These are phyloP conservation scores for Mellilla xanthometata DNA, from an alignment of 2,888 invertebrate species.

Conservation along the genomic window DNA sequence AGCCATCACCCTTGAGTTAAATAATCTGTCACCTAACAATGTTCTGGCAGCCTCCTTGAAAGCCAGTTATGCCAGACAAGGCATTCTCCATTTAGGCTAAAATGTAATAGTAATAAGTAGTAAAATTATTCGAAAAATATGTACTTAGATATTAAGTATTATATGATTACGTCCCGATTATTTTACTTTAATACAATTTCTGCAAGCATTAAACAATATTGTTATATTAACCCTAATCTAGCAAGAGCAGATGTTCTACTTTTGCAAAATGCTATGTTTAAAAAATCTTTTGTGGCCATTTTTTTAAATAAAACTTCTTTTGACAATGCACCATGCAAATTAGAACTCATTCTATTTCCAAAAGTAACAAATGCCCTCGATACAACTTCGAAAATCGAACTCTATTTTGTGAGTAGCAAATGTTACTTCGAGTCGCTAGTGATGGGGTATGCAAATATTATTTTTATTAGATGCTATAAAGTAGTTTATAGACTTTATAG, in stretches of 20 bases:
- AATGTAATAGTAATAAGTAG: too few species aligned
- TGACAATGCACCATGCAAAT: slow-evolving; percentile 80
- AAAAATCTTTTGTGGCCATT: slow-evolving; percentile 80
- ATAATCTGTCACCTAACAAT: too few species aligned
- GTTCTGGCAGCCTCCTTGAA: too few species aligned
- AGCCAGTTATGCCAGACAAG: too few species aligned
- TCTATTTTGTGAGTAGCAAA: slow-evolving; percentile 39
- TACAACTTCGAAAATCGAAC: slow-evolving; percentile 34
- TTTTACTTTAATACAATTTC: too few species aligned
- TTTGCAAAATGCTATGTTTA: slow-evolving; percentile 70
- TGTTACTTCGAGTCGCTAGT: slow-evolving; percentile 45
- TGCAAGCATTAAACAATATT: too few species aligned
- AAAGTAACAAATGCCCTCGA: slow-evolving; percentile 37
- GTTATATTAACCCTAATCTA: slow-evolving; percentile 33
- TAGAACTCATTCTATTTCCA: slow-evolving; percentile 48
- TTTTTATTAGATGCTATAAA: slow-evolving; percentile 43
- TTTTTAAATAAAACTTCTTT: slow-evolving; percentile 73
- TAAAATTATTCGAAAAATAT: too few species aligned
- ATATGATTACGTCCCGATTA: too few species aligned
- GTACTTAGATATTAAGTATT: too few species aligned
- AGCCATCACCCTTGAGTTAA: too few species aligned
- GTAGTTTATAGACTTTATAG: slow-evolving; percentile 32
- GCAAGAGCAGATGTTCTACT: slow-evolving; percentile 74
- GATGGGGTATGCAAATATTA: slow-evolving; percentile 40
- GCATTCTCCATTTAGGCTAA: too few species aligned